A percentile compares a stretch with the other conserved stretches of the same genome.
Evolutionary conservation across 2,797 vertebrate species (phyloP).

Genomic region (Erpetoichthys calabaricus): DNA sequence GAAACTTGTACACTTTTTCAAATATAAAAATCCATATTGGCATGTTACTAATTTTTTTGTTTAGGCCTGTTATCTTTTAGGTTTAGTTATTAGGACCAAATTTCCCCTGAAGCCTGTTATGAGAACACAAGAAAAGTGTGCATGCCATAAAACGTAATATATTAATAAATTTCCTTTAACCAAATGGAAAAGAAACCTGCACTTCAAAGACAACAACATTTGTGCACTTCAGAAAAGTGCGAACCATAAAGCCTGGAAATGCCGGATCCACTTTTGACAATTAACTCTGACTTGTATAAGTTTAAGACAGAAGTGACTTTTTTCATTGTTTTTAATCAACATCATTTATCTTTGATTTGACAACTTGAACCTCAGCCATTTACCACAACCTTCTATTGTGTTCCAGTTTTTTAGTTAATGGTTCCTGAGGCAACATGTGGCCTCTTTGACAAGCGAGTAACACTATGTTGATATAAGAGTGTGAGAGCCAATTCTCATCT

Average conservation of each 20-base stretch:
- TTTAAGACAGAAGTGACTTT: constrained; percentile 24
- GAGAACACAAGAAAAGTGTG: no score
- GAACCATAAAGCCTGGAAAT: constrained; percentile 20
- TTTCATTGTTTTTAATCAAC: constrained; percentile 31
- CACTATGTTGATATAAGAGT: constrained; percentile 20
- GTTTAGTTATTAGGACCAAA: no score
- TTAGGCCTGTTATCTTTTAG: no score
- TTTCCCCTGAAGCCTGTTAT: no score
- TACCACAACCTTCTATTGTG: constrained; percentile 27
- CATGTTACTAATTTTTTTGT: no score
- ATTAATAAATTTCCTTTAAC: no score
- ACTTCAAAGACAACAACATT: constrained; percentile 1
- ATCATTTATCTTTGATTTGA: constrained; percentile 24
- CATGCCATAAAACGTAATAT: no score
- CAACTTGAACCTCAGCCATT: constrained; percentile 30
- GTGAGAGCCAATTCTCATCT: constrained; percentile 30
- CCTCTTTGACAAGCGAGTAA: constrained; percentile 17
- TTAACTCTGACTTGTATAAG: constrained; percentile 16
- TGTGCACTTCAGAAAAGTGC: constrained; percentile 14
- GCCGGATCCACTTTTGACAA: constrained; percentile 25
- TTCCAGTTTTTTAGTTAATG: constrained; percentile 27
- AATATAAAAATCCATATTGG: no score
- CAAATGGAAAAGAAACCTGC: no score
- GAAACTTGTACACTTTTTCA: no score
- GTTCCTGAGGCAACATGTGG: constrained; percentile 23